Base-by-base conservation (phyloP, 2,113 vertebrate genomes). In the Ornithorhynchus anatinus region DNA sequence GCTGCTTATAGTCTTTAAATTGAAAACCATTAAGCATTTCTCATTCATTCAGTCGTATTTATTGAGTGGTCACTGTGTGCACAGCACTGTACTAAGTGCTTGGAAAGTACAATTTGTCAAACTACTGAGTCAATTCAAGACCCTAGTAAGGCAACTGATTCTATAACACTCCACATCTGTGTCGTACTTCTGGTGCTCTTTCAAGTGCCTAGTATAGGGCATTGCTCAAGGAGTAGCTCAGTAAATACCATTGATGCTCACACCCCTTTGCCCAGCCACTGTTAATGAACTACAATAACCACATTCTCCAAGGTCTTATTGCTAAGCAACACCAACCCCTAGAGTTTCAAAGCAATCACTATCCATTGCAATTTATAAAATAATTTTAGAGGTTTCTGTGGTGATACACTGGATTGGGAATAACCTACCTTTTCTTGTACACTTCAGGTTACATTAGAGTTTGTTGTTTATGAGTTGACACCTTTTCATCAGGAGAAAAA, bases 401-500 rank as follows among this genome's bases (percentile, higher is more conserved):
- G n/a, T 13, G 33, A 14, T 39, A 29, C 36, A 3, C 2, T 74
- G n/a, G n/a, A n/a, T n/a, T n/a, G n/a, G n/a, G n/a, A n/a, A n/a
- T n/a, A n/a, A n/a, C n/a, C n/a, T n/a, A n/a, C n/a, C n/a, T n/a
- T n/a, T n/a, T n/a, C n/a, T n/a, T n/a, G n/a, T n/a, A n/a, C n/a
- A n/a, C n/a, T 77, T 52, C 75, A 86, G 64, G 59, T 51, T 50
- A 17, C 47, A 17, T 29, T 23, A 27, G 19, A 47, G 39, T 22
- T 36, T 22, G n/a, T 54, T 7, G n/a, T 54, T 7, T 29, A 40
- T 65, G 47, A 40, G 29, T 56, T 62, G n/a, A 70, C 54, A 71
- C 48, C 51, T 74, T 38, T 5, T 5, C 60, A 74, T 69, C 52
- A 72, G 44, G 72, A 74, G 75, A 33, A 72, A 38, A 84, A 64